Evolutionary conservation across 2,888 invertebrate species (phyloP).

Genomic region (Halictus quadricinctus): DNA sequence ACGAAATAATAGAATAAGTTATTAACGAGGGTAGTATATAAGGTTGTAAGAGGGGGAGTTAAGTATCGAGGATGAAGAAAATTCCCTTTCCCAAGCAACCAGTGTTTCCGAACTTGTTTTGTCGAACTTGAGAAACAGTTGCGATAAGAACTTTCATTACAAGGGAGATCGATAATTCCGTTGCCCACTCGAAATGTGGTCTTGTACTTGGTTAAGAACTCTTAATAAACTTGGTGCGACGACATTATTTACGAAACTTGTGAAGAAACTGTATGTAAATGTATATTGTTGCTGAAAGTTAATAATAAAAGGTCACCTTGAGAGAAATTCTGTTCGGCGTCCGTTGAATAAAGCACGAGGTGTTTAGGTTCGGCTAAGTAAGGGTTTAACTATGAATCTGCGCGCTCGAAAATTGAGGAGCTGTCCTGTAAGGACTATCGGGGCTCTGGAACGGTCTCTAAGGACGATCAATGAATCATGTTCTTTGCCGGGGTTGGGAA

Average conservation of each 20-base stretch:
- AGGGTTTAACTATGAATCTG: not conserved
- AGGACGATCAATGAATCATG: slow-evolving; percentile 8
- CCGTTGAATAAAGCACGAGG: not conserved
- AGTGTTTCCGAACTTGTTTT: not conserved
- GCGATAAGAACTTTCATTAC: not conserved
- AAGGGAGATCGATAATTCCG: not conserved
- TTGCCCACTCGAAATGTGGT: not conserved
- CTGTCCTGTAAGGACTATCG: not conserved
- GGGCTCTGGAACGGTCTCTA: not conserved
- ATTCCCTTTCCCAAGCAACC: not conserved
- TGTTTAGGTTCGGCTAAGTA: not conserved
- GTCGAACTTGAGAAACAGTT: not conserved
- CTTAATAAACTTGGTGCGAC: not conserved
- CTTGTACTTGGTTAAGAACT: not conserved
- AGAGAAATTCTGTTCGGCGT: not conserved
- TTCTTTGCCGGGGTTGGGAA: not conserved
- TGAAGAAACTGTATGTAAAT: not conserved
- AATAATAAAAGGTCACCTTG: not conserved
- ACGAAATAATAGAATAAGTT: not conserved
- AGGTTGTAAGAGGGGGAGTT: not conserved
- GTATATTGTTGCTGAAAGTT: not conserved
- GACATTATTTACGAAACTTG: not conserved
- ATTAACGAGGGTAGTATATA: not conserved
- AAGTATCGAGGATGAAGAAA: not conserved
- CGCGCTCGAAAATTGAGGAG: not conserved